A percentile compares a stretch with the other conserved stretches of the same genome.
Evolutionary conservation across 2,888 invertebrate species (phyloP).

Genomic region (Eristalis intricaria): DNA sequence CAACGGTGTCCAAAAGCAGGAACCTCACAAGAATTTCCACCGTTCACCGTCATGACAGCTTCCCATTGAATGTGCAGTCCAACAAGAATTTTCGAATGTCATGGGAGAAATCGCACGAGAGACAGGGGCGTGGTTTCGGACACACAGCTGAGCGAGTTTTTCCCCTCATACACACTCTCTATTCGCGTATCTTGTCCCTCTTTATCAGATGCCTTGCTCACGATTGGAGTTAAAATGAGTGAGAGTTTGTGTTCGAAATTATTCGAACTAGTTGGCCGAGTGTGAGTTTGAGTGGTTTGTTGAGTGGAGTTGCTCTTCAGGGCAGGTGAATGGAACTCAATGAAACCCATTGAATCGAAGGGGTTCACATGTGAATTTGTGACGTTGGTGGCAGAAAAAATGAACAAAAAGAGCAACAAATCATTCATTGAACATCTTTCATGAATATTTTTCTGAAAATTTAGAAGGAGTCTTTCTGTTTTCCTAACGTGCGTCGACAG

Average conservation of each 20-base stretch:
- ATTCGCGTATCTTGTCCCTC: constrained; percentile 22
- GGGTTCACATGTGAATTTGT: too few species aligned
- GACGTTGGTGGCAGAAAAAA: not conserved
- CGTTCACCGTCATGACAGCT: not conserved
- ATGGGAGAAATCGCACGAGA: constrained; percentile 39
- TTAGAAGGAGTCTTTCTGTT: not conserved
- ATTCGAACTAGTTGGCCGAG: not conserved
- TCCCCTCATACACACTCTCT: constrained; percentile 46
- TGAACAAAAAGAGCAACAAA: too few species aligned
- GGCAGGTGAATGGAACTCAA: not conserved
- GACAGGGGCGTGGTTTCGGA: constrained; percentile 47
- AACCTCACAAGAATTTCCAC: not conserved
- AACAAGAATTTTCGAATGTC: not conserved
- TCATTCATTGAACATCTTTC: too few species aligned
- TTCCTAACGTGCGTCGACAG: not conserved
- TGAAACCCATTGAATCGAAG: not conserved
- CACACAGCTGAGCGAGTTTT: constrained; percentile 47
- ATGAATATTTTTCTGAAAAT: not conserved
- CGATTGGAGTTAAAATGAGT: constrained; percentile 30
- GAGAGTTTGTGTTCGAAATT: not conserved
- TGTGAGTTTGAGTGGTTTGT: not conserved
- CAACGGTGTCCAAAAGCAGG: not conserved
- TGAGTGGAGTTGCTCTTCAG: not conserved
- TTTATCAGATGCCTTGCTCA: constrained; percentile 19
- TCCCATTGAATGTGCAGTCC: not conserved